These are phyloP conservation scores for Enhydra lutris DNA, from an alignment of 2,113 vertebrate species.

Conservation along the genomic window DNA sequence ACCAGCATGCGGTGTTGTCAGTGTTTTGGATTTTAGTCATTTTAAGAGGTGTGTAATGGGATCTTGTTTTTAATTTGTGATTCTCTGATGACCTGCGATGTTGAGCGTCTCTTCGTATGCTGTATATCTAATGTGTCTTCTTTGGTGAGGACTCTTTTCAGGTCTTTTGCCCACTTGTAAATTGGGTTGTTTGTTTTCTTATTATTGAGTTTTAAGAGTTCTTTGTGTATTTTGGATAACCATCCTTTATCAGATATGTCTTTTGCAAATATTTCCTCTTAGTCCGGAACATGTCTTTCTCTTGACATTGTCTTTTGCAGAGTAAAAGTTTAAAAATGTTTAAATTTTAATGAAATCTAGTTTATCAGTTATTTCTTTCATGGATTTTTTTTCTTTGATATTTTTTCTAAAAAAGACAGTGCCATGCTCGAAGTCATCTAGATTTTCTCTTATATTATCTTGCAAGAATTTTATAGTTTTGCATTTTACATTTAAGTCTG, in stretches of 20 bases:
- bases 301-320: background rate
- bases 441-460: background rate
- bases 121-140: background rate
- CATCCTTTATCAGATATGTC: background rate
- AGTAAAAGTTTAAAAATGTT: background rate
- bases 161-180: background rate
- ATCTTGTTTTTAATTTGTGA: background rate
- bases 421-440: background rate
- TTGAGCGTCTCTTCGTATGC: background rate
- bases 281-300: background rate
- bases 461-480: background rate
- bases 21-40: background rate
- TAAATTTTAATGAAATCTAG: background rate
- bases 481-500: background rate
- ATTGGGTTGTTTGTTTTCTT: background rate
- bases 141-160: background rate
- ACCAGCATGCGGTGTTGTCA: background rate
- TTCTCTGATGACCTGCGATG: background rate
- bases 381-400: background rate
- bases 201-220: background rate
- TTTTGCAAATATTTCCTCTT: slow-evolving; percentile 18
- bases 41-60: background rate
- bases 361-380: slow-evolving; percentile 12
- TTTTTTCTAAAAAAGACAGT: background rate
- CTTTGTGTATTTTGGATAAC: background rate